Conservation (phyloP, 2,888 invertebrate species). For the Podotricha telesiphe region DNA sequence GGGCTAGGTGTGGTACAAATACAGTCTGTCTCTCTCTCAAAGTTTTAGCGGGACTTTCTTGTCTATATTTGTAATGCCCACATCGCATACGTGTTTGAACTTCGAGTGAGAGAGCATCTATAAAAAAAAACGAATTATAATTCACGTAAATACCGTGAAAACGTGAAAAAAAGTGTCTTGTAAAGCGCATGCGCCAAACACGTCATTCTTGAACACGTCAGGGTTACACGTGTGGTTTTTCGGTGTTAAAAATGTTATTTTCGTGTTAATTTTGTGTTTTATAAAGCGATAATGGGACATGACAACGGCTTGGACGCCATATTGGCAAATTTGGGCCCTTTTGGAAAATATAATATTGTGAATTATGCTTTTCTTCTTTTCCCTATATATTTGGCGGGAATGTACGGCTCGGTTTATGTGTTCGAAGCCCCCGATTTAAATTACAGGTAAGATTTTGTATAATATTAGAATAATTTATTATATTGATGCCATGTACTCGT, state of each 20-base stretch:
- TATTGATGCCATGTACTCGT: too few species aligned
- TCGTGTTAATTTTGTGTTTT: slow-evolving; percentile 31
- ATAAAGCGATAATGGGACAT: slow-evolving; percentile 55
- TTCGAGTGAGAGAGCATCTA: slow-evolving; percentile 24
- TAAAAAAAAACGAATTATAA: slow-evolving; percentile 2
- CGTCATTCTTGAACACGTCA: slow-evolving; percentile 41
- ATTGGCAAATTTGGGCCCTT: slow-evolving; percentile 67
- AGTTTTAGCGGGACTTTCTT: slow-evolving; percentile 34
- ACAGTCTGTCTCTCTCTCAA: slow-evolving; percentile 24
- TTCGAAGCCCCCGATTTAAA: slow-evolving; percentile 72
- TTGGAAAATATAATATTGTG: slow-evolving; percentile 71
- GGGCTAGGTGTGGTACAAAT: background rate
- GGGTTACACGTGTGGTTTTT: slow-evolving; percentile 18
- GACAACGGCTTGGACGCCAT: slow-evolving; percentile 65
- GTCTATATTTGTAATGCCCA: slow-evolving; percentile 39
- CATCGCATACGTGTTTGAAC: slow-evolving; percentile 31
- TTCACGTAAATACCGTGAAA: slow-evolving; percentile 23
- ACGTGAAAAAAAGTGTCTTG: slow-evolving; percentile 15
- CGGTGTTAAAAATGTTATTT: slow-evolving; percentile 45
- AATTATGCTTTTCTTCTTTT: slow-evolving; percentile 72
- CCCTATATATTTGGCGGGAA: slow-evolving; percentile 75
- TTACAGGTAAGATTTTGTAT: slow-evolving; percentile 62
- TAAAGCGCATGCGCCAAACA: slow-evolving; percentile 46
- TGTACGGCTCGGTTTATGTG: slow-evolving; percentile 73
- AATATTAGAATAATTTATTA: background rate